A percentile compares a stretch with the other conserved stretches of the same genome.
Conservation (phyloP, 2,888 invertebrate genomes). For the Cerastis rubricosa region DNA sequence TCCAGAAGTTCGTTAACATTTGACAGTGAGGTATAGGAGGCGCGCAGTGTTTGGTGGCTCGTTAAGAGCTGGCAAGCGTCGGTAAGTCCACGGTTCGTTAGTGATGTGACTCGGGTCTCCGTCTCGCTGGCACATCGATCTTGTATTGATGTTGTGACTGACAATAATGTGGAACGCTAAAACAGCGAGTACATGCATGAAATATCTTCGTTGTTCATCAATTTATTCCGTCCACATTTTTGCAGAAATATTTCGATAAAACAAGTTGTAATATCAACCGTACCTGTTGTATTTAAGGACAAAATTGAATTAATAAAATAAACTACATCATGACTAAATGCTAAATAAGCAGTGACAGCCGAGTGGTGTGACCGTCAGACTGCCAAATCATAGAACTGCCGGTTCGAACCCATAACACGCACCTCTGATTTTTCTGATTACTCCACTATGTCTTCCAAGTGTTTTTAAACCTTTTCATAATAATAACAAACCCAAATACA, state of each 20-base stretch:
- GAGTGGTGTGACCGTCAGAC: too few relatives aligned
- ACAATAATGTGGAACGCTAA: slow-evolving; percentile 37
- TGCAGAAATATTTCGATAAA: not conserved
- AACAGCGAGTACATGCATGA: slow-evolving; percentile 3
- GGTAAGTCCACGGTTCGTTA: slow-evolving; percentile 81
- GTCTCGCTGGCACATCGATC: slow-evolving; percentile 67
- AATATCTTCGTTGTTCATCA: slow-evolving; percentile 13
- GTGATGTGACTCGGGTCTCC: slow-evolving; percentile 75
- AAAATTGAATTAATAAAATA: too few relatives aligned
- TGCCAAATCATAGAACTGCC: too few relatives aligned
- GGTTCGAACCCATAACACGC: too few relatives aligned
- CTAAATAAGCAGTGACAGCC: too few relatives aligned
- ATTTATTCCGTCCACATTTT: not conserved
- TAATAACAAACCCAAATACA: slow-evolving; percentile 17
- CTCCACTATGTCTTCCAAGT: too few relatives aligned
- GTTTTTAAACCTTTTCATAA: not conserved
- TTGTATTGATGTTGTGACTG: slow-evolving; percentile 37
- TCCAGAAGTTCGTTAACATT: slow-evolving; percentile 58
- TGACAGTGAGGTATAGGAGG: slow-evolving; percentile 57
- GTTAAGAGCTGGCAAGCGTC: slow-evolving; percentile 73
- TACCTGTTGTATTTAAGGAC: too few relatives aligned
- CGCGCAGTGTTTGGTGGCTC: slow-evolving; percentile 53
- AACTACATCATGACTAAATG: too few relatives aligned
- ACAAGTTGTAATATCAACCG: too few relatives aligned
- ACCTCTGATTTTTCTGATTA: too few relatives aligned